Evolutionary conservation across 2,888 invertebrate genomes (phyloP), one percentile per base, ranked within the genome.

Genomic region (Torymus tubicola): DNA sequence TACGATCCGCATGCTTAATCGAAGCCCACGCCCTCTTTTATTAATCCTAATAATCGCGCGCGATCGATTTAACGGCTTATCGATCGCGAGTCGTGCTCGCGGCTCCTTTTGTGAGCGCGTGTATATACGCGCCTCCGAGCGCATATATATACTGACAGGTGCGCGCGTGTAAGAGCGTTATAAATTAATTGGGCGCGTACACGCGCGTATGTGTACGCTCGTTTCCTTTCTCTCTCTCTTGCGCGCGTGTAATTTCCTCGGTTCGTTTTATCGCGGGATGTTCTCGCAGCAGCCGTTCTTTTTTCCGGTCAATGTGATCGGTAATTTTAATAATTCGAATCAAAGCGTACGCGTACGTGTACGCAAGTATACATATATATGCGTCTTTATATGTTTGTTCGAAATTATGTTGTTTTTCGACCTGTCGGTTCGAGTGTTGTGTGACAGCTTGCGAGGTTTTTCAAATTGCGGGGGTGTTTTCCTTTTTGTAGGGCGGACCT

Each of bases 61-160:
- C 78, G 72, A 78, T 71, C 61, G 78, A 61, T 78, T 78, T 78
- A 42, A 61, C 68, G 67, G 63, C 55, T 72, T 71, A 70, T 65
- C 78, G 24, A 18, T 2, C 8, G 13, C 21, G 64, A 50, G 65
- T 69, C 67, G n/a, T 58, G 52, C 24, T 13, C 24, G 67, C 61
- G 68, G 65, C 71, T 58, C 14, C 65, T 78, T 71, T 78, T 71
- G 71, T 72, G 14, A 42, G 63, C 31, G 14, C 57, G 63, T 31
- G n/a, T n/a, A n/a, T n/a, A n/a, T n/a, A 21, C 24, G 50, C 31
- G 42, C 42, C 24, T 69, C 10, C 13, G 18, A 8, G n/a, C 18
- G 21, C 21, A 21, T 21, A 21, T 21, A 21, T 21, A 21, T 21
- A 61, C 57, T 70, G 70, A 77, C 64, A 70, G 69, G 58, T 67